Percentiles rank a stretch among this genome's conserved stretches.
phyloP scores from a whole-genome alignment of 2,888 invertebrate genomes.

The Lithodes maja region DNA sequence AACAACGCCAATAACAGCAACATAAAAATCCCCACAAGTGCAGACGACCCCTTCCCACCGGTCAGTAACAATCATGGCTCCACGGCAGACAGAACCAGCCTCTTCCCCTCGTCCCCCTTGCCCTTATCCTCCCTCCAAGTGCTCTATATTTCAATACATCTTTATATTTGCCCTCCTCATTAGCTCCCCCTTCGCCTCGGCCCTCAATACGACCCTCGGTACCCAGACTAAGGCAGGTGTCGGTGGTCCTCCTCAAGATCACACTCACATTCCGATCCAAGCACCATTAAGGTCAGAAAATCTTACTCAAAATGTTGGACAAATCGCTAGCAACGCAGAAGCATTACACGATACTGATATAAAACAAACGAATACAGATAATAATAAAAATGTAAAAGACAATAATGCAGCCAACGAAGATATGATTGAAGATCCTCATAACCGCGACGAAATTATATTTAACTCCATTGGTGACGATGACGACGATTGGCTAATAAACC shows the following conservation, averaged over 20 bases:
- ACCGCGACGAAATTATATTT: not conserved
- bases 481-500: slow-evolving; percentile 18
- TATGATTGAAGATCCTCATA: not conserved
- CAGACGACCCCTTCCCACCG: not conserved
- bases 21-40: not conserved
- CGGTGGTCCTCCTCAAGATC: not conserved
- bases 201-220: not conserved
- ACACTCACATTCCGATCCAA: too few relatives aligned
- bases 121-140: not conserved
- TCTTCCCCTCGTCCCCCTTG: not conserved
- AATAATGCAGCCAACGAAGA: not conserved
- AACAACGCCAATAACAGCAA: not conserved
- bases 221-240: not conserved
- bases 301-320: not conserved
- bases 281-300: not conserved
- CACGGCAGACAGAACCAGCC: not conserved
- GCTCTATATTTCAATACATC: not conserved
- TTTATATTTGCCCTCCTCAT: not conserved
- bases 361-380: not conserved
- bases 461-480: not conserved
- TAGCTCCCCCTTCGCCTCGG: not conserved
- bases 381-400: not conserved
- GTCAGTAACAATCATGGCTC: not conserved
- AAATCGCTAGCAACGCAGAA: not conserved
- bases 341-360: not conserved